Evolutionary conservation across 2,113 vertebrate genomes (phyloP).

Genomic region (Phoenicopterus ruber): DNA sequence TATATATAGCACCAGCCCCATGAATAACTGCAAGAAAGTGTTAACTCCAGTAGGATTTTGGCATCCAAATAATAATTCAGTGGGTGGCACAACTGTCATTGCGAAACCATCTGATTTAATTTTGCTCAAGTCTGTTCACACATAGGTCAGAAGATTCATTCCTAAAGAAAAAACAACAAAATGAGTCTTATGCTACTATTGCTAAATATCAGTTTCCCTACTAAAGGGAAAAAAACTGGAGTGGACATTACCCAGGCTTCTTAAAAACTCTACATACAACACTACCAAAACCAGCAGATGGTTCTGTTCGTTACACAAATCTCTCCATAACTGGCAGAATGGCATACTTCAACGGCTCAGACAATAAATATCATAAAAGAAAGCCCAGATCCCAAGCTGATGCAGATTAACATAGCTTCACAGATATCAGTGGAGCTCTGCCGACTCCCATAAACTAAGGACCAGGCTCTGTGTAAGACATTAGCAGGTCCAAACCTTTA

Average conservation of each 20-base stretch:
- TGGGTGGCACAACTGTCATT: constrained; percentile 64
- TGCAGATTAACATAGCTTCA: neutral
- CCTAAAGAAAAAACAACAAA: constrained; percentile 69
- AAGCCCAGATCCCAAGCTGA: constrained; percentile 8
- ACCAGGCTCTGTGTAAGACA: neutral
- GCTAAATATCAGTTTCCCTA: constrained; percentile 48
- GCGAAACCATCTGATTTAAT: constrained; percentile 69
- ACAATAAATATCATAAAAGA: neutral
- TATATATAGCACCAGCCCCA: constrained; percentile 60
- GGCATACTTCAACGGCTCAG: neutral
- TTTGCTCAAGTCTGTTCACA: constrained; percentile 66
- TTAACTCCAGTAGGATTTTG: constrained; percentile 66
- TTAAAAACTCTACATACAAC: neutral
- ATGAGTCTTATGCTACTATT: constrained; percentile 61
- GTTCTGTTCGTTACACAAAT: neutral
- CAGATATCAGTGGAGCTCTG: neutral
- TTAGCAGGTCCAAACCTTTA: neutral
- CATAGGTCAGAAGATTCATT: constrained; percentile 67
- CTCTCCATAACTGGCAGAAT: neutral
- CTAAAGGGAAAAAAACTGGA: neutral
- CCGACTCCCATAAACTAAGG: neutral
- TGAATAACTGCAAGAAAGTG: constrained; percentile 59
- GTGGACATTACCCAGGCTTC: constrained; percentile 21
- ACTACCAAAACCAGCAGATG: neutral
- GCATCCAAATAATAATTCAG: constrained; percentile 69